Evolutionary conservation across 2,797 vertebrate species (phyloP).

Genomic region (Loris lydekkerianus): DNA sequence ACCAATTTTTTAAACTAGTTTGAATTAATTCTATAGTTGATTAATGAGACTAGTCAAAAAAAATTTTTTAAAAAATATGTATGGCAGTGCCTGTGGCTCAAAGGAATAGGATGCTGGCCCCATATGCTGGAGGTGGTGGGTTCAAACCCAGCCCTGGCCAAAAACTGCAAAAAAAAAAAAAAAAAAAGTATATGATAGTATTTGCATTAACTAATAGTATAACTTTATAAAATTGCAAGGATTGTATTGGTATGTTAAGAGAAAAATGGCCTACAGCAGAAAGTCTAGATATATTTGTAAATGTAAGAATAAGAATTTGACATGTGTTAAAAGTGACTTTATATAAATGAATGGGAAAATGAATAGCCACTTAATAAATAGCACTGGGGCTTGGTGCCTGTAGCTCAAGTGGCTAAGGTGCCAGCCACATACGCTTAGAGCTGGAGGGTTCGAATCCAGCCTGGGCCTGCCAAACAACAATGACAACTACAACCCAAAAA

Average conservation of each 20-base stretch:
- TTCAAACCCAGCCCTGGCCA: too few species aligned
- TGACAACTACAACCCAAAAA: too few species aligned
- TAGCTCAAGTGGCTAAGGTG: too few species aligned
- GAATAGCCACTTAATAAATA: neutral
- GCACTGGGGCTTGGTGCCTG: neutral
- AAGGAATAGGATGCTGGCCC: too few species aligned
- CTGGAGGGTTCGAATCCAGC: too few species aligned
- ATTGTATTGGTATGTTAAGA: neutral
- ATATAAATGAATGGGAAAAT: conserved; percentile 23
- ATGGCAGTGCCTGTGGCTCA: neutral
- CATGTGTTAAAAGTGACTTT: conserved; percentile 41
- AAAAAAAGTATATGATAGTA: neutral
- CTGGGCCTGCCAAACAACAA: too few species aligned
- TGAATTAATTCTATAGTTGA: conserved; percentile 42
- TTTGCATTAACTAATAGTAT: neutral
- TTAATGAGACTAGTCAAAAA: conserved; percentile 8
- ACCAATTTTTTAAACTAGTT: neutral
- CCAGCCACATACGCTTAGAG: too few species aligned
- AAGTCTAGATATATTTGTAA: neutral
- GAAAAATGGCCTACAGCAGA: neutral
- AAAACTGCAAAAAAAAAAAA: too few species aligned
- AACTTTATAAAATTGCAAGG: conserved; percentile 42
- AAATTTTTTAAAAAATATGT: neutral
- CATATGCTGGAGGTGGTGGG: too few species aligned
- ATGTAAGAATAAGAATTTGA: neutral